Evolutionary conservation across 2,797 vertebrate species (phyloP), one percentile per base, ranked within the genome.

Genomic region (Tapirus indicus): DNA sequence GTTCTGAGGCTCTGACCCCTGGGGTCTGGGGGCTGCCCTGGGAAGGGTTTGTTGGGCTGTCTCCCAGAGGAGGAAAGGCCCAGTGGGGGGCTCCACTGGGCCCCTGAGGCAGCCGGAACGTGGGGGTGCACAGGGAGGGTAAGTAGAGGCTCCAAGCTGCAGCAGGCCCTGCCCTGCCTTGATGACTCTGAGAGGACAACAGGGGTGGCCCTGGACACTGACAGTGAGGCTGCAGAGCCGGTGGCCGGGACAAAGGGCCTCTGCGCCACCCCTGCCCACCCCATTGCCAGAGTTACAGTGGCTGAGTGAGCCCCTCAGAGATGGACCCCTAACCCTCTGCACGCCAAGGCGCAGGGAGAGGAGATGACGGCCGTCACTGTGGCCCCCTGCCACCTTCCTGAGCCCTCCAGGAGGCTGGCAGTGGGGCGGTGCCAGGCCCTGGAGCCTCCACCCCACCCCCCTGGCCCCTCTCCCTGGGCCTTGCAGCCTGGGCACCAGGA

Each of bases 221-320:
- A 95, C 69, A 93, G 97, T 78, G 91, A 97, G 97, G 96, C 96
- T 96, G 60, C 97, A 97, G 97, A 98, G 98, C 97, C 91, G 92
- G 98, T 95, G 83, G 95, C 95, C 41, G 27, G 93, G 98, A 99
- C 98, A 98, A 98, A 98, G 90, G 93, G 82, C 88, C 97, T 98
- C 98, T 98, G 98, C 98, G 97, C 96, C 68, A 16, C 38, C 4
- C 12, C 88, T 91, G 96, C 95, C 94, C 18, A 95, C 97, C 98
- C 97, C 92, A 89, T 97, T 97, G 98, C 98, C 97, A 97, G 98
- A 98, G 98, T 97, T 97, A 96, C 91, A 41, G 86, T 89, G 69
- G 97, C 98, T 97, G 98, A 98, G 98, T 93, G 95, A 97, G 94
- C 93, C 97, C 97, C 97, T 97, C 86, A 95, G 98, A 98, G 98